Evolutionary conservation across 2,797 vertebrate species (phyloP).

Genomic region (Onychomys arenicola): DNA sequence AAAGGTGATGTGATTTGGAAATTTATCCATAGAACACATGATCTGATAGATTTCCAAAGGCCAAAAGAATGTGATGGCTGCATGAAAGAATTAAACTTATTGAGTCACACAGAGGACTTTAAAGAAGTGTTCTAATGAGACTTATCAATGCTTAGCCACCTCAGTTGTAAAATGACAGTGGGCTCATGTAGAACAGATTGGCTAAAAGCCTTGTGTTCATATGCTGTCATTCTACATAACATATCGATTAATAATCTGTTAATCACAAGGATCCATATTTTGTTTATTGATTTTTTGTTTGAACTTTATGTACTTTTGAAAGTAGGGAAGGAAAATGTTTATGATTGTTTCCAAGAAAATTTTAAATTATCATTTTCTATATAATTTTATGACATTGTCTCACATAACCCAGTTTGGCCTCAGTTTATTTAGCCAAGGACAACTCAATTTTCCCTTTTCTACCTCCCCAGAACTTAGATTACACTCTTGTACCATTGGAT

Average conservation of each 20-base stretch:
- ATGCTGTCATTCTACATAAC: neutral
- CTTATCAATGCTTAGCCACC: neutral
- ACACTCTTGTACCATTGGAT: accelerated
- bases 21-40: neutral
- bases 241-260: neutral
- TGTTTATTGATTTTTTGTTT: neutral
- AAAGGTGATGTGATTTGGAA: neutral
- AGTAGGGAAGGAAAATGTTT: neutral
- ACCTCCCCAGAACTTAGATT: no score
- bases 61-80: neutral
- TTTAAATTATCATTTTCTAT: neutral
- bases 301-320: neutral
- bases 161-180: neutral
- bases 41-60: neutral
- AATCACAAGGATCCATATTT: neutral
- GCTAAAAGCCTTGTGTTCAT: neutral
- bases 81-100: neutral
- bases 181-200: neutral
- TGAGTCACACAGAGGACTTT: neutral
- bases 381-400: neutral
- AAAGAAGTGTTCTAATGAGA: neutral
- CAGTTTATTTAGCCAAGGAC: neutral
- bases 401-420: neutral
- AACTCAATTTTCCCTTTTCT: neutral
- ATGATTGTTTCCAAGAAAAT: neutral